A percentile compares a stretch with the other conserved stretches of the same genome.
phyloP scores from a whole-genome alignment of 2,888 invertebrate genomes.

The Taenaris catops region DNA sequence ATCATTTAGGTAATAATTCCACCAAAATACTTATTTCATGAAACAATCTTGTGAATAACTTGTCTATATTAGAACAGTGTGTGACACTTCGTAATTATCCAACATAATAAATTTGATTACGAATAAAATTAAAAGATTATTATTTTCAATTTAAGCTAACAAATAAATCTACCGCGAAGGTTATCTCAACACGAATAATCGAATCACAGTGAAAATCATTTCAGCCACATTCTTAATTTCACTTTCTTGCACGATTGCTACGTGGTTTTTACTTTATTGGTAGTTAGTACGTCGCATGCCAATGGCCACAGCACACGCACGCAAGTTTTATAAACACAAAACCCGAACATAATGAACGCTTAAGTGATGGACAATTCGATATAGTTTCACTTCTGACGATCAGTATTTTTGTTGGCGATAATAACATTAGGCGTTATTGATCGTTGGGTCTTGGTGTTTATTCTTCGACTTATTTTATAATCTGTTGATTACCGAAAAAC shows the following conservation, averaged over 20 bases:
- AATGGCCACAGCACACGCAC: constrained; percentile 55
- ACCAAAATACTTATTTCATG: no score
- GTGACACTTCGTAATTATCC: no score
- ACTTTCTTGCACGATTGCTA: constrained; percentile 30
- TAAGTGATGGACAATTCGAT: constrained; percentile 66
- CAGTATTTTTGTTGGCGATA: constrained; percentile 22
- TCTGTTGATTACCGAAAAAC: no score
- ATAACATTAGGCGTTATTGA: constrained; percentile 20
- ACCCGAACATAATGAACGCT: constrained; percentile 50
- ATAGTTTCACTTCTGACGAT: constrained; percentile 68
- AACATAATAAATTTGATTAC: no score
- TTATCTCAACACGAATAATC: no score
- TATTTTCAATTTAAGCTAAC: no score
- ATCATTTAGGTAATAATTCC: no score
- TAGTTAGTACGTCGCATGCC: constrained; percentile 48
- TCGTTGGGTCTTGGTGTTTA: constrained; percentile 20
- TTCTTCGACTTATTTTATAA: no score
- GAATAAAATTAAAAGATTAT: no score
- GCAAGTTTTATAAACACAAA: constrained; percentile 51
- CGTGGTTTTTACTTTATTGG: constrained; percentile 16
- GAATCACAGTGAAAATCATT: constrained; percentile 24
- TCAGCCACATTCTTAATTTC: constrained; percentile 27
- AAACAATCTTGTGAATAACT: no score
- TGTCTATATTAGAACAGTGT: no score
- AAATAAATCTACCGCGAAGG: no score